Conservation (phyloP, 2,888 invertebrate species). For the Minunthozetes semirufus region DNA sequence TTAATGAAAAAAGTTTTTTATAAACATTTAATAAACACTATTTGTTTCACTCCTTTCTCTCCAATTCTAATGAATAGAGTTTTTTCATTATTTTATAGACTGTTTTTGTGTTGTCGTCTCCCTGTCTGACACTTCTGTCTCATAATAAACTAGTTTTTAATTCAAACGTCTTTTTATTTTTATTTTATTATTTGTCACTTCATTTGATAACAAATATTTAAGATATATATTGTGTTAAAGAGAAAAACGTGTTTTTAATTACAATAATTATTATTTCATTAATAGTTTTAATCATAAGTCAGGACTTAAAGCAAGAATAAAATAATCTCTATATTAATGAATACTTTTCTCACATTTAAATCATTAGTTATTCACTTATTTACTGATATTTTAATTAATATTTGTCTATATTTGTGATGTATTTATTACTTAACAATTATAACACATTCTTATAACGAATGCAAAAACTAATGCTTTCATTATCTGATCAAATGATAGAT, state of each 20-base stretch:
- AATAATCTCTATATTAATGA: background rate
- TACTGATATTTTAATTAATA: conserved; percentile 13
- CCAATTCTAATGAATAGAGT: background rate
- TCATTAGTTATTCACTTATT: background rate
- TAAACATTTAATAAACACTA: background rate
- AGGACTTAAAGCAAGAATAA: background rate
- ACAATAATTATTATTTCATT: conserved; percentile 27
- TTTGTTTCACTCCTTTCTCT: too few species aligned
- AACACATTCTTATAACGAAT: background rate
- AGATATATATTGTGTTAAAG: background rate
- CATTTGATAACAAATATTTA: conserved; percentile 7
- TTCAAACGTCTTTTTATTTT: background rate
- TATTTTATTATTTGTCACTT: background rate
- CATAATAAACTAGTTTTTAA: background rate
- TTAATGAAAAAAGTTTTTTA: conserved; percentile 2
- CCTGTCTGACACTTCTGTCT: background rate
- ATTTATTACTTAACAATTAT: conserved; percentile 7
- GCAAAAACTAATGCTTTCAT: background rate
- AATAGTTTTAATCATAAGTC: background rate
- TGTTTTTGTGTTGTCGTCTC: background rate
- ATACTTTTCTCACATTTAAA: background rate
- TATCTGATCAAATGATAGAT: conserved; percentile 3
- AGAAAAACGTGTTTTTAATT: conserved; percentile 27
- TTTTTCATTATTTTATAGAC: background rate
- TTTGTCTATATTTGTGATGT: background rate